phyloP scores from a whole-genome alignment of 2,888 invertebrate species.

The Acrobasis repandana region DNA sequence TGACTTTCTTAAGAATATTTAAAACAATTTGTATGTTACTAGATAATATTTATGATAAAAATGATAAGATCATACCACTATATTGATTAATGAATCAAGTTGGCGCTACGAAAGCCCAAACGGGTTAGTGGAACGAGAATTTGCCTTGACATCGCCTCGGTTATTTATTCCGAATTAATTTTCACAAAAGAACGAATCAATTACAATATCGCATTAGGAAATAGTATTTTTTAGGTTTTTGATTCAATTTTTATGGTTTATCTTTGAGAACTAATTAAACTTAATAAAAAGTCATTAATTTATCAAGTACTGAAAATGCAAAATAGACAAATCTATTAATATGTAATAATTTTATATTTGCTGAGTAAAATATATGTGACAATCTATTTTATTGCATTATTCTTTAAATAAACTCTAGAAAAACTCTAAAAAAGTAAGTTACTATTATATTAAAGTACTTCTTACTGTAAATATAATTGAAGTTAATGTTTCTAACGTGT shows the following conservation, averaged over 20 bases:
- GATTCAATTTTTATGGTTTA: not conserved
- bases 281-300: not conserved
- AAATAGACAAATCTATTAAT: not conserved
- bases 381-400: no score
- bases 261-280: not conserved
- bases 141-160: slow-evolving; percentile 59
- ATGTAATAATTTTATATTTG: no score
- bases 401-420: no score
- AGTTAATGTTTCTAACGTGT: not conserved
- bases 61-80: slow-evolving; percentile 13
- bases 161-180: slow-evolving; percentile 29
- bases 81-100: slow-evolving; percentile 30
- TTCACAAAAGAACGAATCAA: slow-evolving; percentile 37
- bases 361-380: no score
- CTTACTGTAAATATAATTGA: not conserved
- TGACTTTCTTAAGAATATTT: no score
- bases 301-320: not conserved
- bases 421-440: no score
- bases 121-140: slow-evolving; percentile 51
- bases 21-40: no score
- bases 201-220: slow-evolving; percentile 29
- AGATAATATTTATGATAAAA: not conserved
- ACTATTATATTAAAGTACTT: no score
- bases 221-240: slow-evolving; percentile 9
- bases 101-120: slow-evolving; percentile 31